Evolutionary conservation across 2,888 invertebrate species (phyloP), one percentile per base, ranked within the genome.

Genomic region (Cybosia mesomella): DNA sequence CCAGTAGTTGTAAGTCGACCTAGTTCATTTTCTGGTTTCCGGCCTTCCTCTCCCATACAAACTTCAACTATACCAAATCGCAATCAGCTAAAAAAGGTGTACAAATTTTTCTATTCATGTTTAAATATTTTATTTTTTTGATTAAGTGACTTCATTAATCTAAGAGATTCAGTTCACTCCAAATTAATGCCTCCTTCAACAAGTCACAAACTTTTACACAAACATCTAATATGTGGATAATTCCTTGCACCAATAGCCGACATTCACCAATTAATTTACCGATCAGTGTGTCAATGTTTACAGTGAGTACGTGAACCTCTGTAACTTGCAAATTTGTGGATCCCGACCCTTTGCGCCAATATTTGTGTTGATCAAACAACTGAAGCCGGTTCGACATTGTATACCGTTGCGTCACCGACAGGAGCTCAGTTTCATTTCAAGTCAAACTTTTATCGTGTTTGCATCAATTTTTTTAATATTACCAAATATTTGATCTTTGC

Each of bases 301-400:
- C 49, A 61, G 34, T 24, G 53, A 59, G 59, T 32, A n/a, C 39
- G 22, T 53, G 28, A 59, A 62, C 43, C 69, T 55, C 32, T 54
- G 59, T 60, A 28, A 54, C 43, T 62, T 66, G 72, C 70, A 78
- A 79, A 77, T 78, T 73, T 70, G 59, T 72, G 67, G 74, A 72
- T 57, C 55, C 24, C 68, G 62, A 64, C 75, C 80, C 83, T 84
- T 82, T 82, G 80, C 83, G 79, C 72, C 75, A 67, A 66, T 84
- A 80, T 86, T 85, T 84, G 74, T 78, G 80, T 81, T 81, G 79
- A 76, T 66, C 81, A 82, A 84, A 82, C 77, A 77, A 67, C 63
- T 54, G 70, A 63, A 71, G 74, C 76, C 77, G 75, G 74, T 65
- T 62, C 64, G 70, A 70, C 79, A 79, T 78, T 82, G 76, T 78